phyloP scores from a whole-genome alignment of 2,888 invertebrate species.

The Pasiphila rectangulata region DNA sequence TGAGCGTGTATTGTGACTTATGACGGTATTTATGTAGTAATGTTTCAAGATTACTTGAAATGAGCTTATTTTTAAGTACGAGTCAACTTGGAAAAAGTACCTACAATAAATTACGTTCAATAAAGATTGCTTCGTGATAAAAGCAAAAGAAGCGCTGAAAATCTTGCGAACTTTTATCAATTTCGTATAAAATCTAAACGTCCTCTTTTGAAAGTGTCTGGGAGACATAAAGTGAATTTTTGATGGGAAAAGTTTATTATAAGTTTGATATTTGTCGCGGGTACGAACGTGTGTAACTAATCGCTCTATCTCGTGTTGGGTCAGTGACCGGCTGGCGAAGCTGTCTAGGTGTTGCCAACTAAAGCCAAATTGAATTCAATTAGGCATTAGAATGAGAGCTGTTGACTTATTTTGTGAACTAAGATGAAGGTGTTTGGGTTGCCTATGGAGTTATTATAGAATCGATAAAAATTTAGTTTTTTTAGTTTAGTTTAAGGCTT shows the following conservation, averaged over 20 bases:
- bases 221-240: constrained; percentile 11
- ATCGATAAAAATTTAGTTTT: no score
- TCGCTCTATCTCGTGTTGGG: constrained; percentile 24
- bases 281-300: constrained; percentile 31
- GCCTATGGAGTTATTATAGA: no score
- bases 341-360: constrained; percentile 29
- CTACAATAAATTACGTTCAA: no score
- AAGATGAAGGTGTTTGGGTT: no score
- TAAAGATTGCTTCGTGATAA: background rate
- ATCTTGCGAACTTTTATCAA: background rate
- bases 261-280: constrained; percentile 25
- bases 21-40: background rate
- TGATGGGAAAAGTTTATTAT: constrained; percentile 29
- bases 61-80: background rate
- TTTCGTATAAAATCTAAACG: constrained; percentile 15
- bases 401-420: no score
- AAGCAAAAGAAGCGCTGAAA: background rate
- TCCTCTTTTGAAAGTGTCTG: constrained; percentile 15
- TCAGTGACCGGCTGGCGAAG: constrained; percentile 29
- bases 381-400: background rate
- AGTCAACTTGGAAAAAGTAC: background rate
- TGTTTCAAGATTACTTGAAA: background rate
- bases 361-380: background rate
- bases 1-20: background rate
- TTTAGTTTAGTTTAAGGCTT: no score